Conservation (phyloP, 1,140 invertebrate species). For the Hycleus cichorii region DNA sequence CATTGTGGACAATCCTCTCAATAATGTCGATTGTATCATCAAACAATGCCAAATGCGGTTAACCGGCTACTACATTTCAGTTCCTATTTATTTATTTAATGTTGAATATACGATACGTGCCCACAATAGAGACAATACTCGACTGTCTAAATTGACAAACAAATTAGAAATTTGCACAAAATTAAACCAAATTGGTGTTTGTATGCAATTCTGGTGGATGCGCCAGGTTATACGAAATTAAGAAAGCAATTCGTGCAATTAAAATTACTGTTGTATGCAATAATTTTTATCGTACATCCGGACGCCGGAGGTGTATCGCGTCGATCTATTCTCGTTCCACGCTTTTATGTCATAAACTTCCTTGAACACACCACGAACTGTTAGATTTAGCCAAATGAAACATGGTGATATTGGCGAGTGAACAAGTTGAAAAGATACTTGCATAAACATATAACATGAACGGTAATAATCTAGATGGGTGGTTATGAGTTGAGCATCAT, state of each 20-base stretch:
- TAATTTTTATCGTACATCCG: too few relatives aligned
- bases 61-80: conserved; percentile 29
- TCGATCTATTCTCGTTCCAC: too few relatives aligned
- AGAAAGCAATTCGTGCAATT: neutral
- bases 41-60: conserved; percentile 37
- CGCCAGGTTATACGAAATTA: neutral
- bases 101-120: conserved; percentile 1
- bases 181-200: too few relatives aligned
- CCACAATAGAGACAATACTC: too few relatives aligned
- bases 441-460: too few relatives aligned
- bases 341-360: neutral
- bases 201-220: neutral
- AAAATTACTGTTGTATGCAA: neutral
- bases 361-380: conserved; percentile 4
- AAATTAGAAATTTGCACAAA: too few relatives aligned
- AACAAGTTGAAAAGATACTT: conserved; percentile 8
- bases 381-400: conserved; percentile 21
- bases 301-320: too few relatives aligned
- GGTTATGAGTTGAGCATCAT: conserved; percentile 16
- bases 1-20: conserved; percentile 34
- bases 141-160: too few relatives aligned
- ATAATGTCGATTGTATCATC: conserved; percentile 36
- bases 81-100: conserved; percentile 33
- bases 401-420: conserved; percentile 9
- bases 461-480: conserved; percentile 30